phyloP scores from a whole-genome alignment of 2,797 vertebrate genomes.

The Apogon hyalosoma region DNA sequence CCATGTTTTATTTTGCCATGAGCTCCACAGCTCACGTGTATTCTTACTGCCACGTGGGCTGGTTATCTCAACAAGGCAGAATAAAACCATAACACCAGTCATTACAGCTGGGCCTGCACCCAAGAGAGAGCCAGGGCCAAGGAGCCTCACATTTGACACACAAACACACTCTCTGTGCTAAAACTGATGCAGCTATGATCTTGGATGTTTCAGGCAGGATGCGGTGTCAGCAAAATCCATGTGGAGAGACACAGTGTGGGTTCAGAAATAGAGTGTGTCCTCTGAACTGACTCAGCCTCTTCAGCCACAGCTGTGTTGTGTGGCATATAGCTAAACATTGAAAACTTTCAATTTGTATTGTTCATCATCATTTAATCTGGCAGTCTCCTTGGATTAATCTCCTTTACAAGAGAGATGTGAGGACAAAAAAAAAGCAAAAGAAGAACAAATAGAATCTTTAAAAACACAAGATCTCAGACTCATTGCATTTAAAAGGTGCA shows the following conservation, averaged over 20 bases:
- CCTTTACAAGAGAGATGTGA: too few species aligned
- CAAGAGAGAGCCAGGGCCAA: conserved; percentile 14
- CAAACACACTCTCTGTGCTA: neutral
- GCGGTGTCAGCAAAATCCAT: conserved; percentile 54
- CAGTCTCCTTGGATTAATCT: too few species aligned
- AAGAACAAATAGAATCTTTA: too few species aligned
- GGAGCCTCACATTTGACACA: conserved; percentile 11
- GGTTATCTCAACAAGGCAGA: conserved; percentile 36
- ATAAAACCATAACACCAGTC: conserved; percentile 25
- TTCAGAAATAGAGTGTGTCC: conserved; percentile 23
- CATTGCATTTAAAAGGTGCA: too few species aligned
- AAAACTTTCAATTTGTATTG: too few species aligned
- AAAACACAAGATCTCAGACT: too few species aligned
- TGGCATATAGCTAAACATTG: too few species aligned
- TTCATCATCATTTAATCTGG: too few species aligned
- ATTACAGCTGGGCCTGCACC: conserved; percentile 52
- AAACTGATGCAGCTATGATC: conserved; percentile 24
- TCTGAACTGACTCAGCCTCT: conserved; percentile 23
- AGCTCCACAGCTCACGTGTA: conserved; percentile 59
- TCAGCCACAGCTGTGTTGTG: conserved; percentile 24
- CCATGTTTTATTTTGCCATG: conserved; percentile 34
- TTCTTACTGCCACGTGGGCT: conserved; percentile 58
- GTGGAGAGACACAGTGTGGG: conserved; percentile 16
- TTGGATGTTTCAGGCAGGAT: conserved; percentile 37
- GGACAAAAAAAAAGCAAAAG: too few species aligned